Percentiles rank a stretch among this genome's conserved stretches.
phyloP scores from a whole-genome alignment of 2,113 vertebrate species.

The Cavia aperea region DNA sequence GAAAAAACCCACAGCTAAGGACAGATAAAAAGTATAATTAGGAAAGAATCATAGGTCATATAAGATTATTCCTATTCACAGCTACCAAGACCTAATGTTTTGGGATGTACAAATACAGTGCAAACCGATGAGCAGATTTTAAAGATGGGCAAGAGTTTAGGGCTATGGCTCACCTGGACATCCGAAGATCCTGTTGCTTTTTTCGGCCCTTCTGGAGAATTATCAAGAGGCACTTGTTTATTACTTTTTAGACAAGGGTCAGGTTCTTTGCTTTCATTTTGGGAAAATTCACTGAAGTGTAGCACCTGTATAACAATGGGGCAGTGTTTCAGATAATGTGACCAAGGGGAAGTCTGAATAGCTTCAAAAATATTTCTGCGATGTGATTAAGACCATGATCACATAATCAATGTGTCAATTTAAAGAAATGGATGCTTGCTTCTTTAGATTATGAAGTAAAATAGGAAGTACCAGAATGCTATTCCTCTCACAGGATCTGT shows the following conservation, averaged over 20 bases:
- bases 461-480: not conserved
- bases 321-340: not conserved
- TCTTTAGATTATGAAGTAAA: not conserved
- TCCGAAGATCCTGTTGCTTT: accelerated
- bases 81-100: not conserved
- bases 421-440: not conserved
- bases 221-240: not conserved
- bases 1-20: not conserved
- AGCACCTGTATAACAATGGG: conserved; percentile 65
- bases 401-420: not conserved
- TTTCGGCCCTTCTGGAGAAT: not conserved
- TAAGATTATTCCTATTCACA: not conserved
- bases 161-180: conserved; percentile 15
- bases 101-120: accelerated
- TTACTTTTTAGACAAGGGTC: not conserved
- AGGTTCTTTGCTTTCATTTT: not conserved
- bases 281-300: conserved; percentile 56
- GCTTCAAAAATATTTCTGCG: not conserved
- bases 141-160: accelerated
- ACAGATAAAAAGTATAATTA: not conserved
- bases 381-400: not conserved
- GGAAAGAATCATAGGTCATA: accelerated
- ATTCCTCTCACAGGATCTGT: no score
- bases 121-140: no score
- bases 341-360: not conserved